phyloP scores from a whole-genome alignment of 1,140 invertebrate species.

The Paracyclopina nana region DNA sequence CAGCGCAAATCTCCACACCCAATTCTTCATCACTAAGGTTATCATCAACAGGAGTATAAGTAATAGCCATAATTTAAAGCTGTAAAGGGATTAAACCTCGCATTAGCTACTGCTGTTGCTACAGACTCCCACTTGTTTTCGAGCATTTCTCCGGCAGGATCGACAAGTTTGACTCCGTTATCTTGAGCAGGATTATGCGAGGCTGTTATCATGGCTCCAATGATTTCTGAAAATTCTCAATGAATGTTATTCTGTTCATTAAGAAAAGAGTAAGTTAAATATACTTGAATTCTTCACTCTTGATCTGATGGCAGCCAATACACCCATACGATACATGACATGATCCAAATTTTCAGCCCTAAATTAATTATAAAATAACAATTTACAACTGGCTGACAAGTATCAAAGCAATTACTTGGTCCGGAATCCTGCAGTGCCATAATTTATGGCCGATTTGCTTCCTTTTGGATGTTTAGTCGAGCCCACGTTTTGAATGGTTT shows the following conservation, averaged over 20 bases:
- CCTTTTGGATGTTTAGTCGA: slow-evolving; percentile 25
- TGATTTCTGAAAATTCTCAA: slow-evolving; percentile 29
- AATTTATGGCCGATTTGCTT: slow-evolving; percentile 28
- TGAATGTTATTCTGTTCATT: background rate
- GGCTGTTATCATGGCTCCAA: slow-evolving; percentile 96
- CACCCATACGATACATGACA: slow-evolving; percentile 76
- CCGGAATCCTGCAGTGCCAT: slow-evolving; percentile 50
- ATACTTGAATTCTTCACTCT: slow-evolving; percentile 4
- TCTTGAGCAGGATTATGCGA: slow-evolving; percentile 91
- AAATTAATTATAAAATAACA: slow-evolving; percentile 25
- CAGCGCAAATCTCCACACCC: slow-evolving; percentile 26
- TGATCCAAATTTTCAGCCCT: slow-evolving; percentile 61
- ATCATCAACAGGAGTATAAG: no score
- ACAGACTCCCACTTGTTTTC: slow-evolving; percentile 69
- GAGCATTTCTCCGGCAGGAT: slow-evolving; percentile 89
- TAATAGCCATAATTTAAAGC: background rate
- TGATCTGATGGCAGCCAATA: slow-evolving; percentile 57
- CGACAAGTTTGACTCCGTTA: slow-evolving; percentile 92
- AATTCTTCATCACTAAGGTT: slow-evolving; percentile 30
- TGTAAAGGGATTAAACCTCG: slow-evolving; percentile 20
- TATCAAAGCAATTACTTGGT: slow-evolving; percentile 32
- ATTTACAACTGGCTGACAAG: slow-evolving; percentile 13
- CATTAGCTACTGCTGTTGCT: slow-evolving; percentile 39
- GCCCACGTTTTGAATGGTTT: no score
- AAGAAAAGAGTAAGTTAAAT: slow-evolving; percentile 11